Base-by-base conservation (phyloP, 2,113 vertebrate species). In the Oncorhynchus tshawytscha region DNA sequence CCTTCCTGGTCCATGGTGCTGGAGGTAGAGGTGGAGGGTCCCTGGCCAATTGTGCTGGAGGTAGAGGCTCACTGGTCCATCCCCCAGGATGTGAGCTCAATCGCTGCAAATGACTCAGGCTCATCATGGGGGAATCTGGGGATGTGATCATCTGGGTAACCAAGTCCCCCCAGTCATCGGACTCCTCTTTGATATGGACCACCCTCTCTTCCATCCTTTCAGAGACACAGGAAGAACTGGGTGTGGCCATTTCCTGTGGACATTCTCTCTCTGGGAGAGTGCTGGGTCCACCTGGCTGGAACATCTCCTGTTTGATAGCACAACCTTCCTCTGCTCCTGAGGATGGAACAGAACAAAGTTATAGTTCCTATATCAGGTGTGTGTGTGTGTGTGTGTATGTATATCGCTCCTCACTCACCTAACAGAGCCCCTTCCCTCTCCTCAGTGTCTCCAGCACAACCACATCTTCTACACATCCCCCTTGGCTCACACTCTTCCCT, bases 391-490 rank as follows among this genome's bases (percentile, higher is more conserved):
- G 27, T 27, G 34, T 11, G 8, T 9, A 1, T 39, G 9, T 45
- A 12, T 45, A 12, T 45, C 9, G 2, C 39, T 45, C 39, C 39
- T 45, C 39, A 45, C 39, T 45, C 51, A 54, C 51, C 51, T 16
- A 5, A 18, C 16, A 18, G 5, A 62, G 20, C 5, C 4, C 29
- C 11, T 16, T 2, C 20, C 74, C 72, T 27, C 39, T 69, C 54
- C 4, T 65, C 34, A 51, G 70, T 49, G 6, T 29, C 81, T 34
- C 72, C 57, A 16, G 66, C 48, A 77, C 71, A 75, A 1, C 81
- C 77, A 64, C 81, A 88, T 67, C 79, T 83, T 29, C 11, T 18
- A n/a, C 79, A 82, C 5, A 29, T 69, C 5, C 27, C 60, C 39
- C 64, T 77, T 39, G 2, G 39, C 39, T 45, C 39, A 0, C 39